These are phyloP conservation scores for Siniperca chuatsi DNA, from an alignment of 2,113 vertebrate genomes.

Conservation along the genomic window DNA sequence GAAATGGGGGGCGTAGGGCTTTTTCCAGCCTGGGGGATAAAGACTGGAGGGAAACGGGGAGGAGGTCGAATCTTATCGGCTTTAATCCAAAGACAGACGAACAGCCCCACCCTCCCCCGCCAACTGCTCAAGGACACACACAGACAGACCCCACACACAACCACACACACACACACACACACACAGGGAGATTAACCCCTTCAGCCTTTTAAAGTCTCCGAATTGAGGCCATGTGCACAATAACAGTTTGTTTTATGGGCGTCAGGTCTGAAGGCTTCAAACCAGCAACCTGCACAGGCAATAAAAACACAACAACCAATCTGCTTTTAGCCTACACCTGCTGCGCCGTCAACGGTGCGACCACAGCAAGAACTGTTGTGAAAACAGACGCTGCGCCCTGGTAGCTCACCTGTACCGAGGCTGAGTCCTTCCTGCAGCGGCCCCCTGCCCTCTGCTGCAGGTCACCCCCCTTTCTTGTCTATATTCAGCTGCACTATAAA, in stretches of 20 bases:
- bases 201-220: slow-evolving; percentile 35
- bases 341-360: too few species aligned
- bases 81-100: slow-evolving; percentile 58
- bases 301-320: too few species aligned
- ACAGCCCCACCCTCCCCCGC: neutral
- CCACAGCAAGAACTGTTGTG: too few species aligned
- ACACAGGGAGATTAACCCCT: slow-evolving; percentile 40
- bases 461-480: too few species aligned
- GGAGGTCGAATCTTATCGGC: slow-evolving; percentile 46
- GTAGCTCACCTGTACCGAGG: too few species aligned
- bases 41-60: slow-evolving; percentile 23
- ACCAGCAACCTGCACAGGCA: neutral
- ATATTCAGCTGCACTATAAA: too few species aligned
- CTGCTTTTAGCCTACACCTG: too few species aligned
- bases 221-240: slow-evolving; percentile 7
- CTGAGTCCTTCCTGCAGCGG: too few species aligned
- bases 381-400: too few species aligned
- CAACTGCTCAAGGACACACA: slow-evolving; percentile 45
- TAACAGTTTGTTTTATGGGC: neutral
- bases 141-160: neutral
- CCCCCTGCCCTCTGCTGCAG: too few species aligned
- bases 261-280: too few species aligned
- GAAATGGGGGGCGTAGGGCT: neutral
- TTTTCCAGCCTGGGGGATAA: slow-evolving; percentile 47
- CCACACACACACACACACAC: slow-evolving; percentile 33